Percentiles rank a stretch among this genome's conserved stretches.
Conservation (phyloP, 30 jellyfish, hydroid and myxozoan species). For the Aurelia aurita region DNA sequence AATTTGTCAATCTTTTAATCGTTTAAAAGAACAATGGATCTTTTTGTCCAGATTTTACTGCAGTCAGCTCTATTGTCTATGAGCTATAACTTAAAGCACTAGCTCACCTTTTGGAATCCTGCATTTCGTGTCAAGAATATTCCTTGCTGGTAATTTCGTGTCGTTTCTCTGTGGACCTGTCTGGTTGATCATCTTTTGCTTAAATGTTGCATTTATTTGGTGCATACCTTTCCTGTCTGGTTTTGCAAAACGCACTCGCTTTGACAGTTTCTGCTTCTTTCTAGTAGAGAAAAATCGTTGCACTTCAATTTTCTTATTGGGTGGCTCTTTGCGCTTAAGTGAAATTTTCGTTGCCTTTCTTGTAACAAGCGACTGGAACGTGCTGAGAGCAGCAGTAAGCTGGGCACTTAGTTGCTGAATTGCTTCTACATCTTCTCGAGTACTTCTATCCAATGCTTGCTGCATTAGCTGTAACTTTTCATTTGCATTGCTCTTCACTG, state of each 20-base stretch:
- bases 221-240: not conserved
- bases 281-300: not conserved
- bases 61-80: not conserved
- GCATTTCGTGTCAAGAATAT: not conserved
- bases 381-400: constrained; percentile 4
- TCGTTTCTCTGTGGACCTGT: not conserved
- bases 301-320: not conserved
- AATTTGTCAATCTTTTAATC: too few relatives aligned
- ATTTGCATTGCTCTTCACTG: not conserved
- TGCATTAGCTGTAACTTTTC: not conserved
- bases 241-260: not conserved
- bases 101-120: not conserved
- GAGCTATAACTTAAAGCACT: not conserved
- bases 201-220: not conserved
- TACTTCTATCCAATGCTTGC: constrained; percentile 1
- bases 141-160: not conserved
- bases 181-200: not conserved
- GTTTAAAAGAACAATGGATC: too few relatives aligned
- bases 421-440: constrained; percentile 3
- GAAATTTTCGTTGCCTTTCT: constrained; percentile 2
- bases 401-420: not conserved
- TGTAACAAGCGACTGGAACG: not conserved
- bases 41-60: too few relatives aligned
- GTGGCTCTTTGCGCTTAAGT: constrained; percentile 1
- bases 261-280: not conserved